Evolutionary conservation across 1,140 invertebrate genomes (phyloP), one percentile per base, ranked within the genome.

Genomic region (Cephus cinctus): DNA sequence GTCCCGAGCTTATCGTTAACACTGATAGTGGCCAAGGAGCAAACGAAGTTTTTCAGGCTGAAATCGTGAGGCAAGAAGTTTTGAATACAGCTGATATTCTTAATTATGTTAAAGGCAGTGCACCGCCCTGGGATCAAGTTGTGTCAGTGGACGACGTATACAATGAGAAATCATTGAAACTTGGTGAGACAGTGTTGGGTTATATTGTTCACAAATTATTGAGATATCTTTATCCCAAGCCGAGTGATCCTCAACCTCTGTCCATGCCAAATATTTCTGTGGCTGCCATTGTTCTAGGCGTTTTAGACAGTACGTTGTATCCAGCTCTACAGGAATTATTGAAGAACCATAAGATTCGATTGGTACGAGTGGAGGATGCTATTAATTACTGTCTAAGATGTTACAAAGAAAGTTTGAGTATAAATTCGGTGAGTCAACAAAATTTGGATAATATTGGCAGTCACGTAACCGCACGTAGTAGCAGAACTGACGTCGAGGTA

Each of bases 201-300:
- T 76, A 80, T 56, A 64, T 81, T 6, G 78, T 84, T 8, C 78
- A 83, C 56, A 76, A 75, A 11, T 63, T 84, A 6, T 59, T 85
- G 16, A 63, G 76, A 52, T 67, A 75, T 6, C 80, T 83, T 52
- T 81, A 83, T 63, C 78, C 80, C 2, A 65, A 69, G 43, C 70
- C 75, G 11, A 54, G 68, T 15, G 54, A 61, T 32, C 52, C 61
- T 47, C 39, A 57, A 34, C 61, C 63, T 18, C 71, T 76, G 8
- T 48, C 70, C 31, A 54, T 81, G 31, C 77, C 70, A 5, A 47
- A 60, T 15, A 76, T 74, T 38, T 61, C 61, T 23, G 50, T 72
- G 12, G 75, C 74, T 31, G 76, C 73, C n/a, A 61, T 82, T 22
- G 39, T 85, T 12, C 67, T 78, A 2, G 77, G 77, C 16, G 40